Evolutionary conservation across 1,140 invertebrate genomes (phyloP), one percentile per base, ranked within the genome.

Genomic region (Musca vetustissima): DNA sequence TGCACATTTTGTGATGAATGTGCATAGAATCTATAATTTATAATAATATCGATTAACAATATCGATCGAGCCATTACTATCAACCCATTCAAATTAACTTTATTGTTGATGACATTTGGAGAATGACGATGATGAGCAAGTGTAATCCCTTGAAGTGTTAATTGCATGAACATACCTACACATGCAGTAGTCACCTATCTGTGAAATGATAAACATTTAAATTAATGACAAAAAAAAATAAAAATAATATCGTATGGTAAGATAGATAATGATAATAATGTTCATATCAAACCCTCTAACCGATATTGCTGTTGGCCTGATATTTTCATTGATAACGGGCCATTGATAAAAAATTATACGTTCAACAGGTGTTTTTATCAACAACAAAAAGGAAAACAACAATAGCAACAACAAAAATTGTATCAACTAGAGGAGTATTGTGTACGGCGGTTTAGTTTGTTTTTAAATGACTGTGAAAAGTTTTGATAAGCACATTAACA

Each of bases 321-420:
- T 61, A 61, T n/a, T 21, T 61, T 21, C 28, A 61, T 36, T 61
- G 57, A 61, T 61, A 61, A 61, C 28, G 28, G 22, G 14, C 32
- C 28, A 61, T 61, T 61, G 57, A 61, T 61, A 61, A 61, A 19
- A 61, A 55, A 25, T 55, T 55, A 11, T 28, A 13, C 57, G 43
- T 11, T 3, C n/a, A 36, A 36, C 57, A 61, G 57, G 57, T 61
- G 57, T 36, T 61, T 32, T 21, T 28, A 19, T 15, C 24, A 55
- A 55, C 19, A 21, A 52, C 0, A 22, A 52, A 52, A 52, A 52
- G n/a, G n/a, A n/a, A n/a, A n/a, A n/a, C n/a, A n/a, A n/a, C n/a
- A n/a, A n/a, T n/a, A 21, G 8, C 24, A 55, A 55, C 19, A 21
- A 52, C 0, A 22, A 52, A 52, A 52, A 52, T 22, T 52, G 49